A percentile compares a stretch with the other conserved stretches of the same genome.
These are phyloP conservation scores for Phlogophora meticulosa DNA, from an alignment of 2,888 invertebrate genomes.

Conservation along the genomic window DNA sequence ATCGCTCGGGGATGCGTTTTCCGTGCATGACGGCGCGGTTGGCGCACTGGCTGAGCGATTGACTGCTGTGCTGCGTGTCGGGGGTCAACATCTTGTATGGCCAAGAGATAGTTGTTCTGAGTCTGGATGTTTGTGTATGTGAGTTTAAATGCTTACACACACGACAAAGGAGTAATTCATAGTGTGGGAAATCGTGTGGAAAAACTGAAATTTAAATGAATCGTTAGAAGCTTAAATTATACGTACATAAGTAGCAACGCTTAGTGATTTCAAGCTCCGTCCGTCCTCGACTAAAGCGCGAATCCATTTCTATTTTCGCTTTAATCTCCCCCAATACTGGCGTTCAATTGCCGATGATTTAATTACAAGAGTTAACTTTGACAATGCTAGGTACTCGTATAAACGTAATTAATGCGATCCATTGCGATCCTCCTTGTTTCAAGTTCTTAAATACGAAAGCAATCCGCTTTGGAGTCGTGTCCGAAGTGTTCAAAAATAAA, in stretches of 20 bases:
- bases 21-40: too few species aligned
- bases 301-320: constrained; percentile 29
- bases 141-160: too few species aligned
- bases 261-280: background rate
- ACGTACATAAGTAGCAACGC: background rate
- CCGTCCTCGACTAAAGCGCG: constrained; percentile 6
- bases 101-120: too few species aligned
- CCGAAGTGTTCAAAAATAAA: constrained; percentile 24
- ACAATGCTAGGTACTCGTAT: constrained; percentile 49
- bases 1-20: too few species aligned
- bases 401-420: constrained; percentile 54
- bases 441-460: constrained; percentile 52
- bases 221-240: background rate
- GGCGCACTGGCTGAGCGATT: too few species aligned
- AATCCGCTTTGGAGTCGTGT: constrained; percentile 32
- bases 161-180: too few species aligned
- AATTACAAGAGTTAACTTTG: constrained; percentile 56
- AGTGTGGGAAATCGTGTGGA: too few species aligned
- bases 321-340: constrained; percentile 26
- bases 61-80: too few species aligned
- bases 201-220: constrained; percentile 30
- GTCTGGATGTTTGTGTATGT: too few species aligned
- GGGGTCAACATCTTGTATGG: too few species aligned
- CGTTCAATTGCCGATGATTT: constrained; percentile 51
- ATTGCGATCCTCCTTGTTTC: constrained; percentile 34